A percentile compares a stretch with the other conserved stretches of the same genome.
These are phyloP conservation scores for Ischnura elegans DNA, from an alignment of 2,888 invertebrate genomes.

Conservation along the genomic window DNA sequence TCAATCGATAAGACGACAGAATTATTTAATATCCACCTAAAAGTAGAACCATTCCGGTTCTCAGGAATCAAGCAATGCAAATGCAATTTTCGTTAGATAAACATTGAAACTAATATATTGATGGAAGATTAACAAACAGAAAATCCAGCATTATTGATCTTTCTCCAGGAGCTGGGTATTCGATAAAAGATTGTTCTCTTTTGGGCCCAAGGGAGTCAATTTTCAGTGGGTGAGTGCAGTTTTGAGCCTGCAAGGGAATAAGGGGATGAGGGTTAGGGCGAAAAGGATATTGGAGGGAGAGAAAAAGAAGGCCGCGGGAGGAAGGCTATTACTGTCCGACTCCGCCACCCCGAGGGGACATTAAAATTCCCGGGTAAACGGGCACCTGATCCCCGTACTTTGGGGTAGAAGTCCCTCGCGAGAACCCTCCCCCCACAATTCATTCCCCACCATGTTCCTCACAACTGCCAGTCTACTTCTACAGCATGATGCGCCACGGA, in stretches of 20 bases:
- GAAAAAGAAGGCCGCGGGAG: too few species aligned
- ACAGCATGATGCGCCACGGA: neutral
- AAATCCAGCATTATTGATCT: too few species aligned
- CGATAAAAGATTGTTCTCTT: neutral
- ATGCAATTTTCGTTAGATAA: too few species aligned
- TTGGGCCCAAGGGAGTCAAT: neutral
- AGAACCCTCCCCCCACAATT: neutral
- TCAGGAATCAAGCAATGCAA: too few species aligned
- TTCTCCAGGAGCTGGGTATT: neutral
- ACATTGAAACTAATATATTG: too few species aligned
- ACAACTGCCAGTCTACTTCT: neutral
- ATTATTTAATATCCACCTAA: too few species aligned
- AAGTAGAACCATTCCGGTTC: too few species aligned
- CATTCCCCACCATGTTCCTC: neutral
- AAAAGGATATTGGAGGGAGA: neutral
- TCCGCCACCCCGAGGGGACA: neutral
- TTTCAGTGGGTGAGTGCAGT: neutral
- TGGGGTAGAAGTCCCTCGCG: neutral
- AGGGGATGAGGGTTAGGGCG: neutral
- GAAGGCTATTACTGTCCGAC: slow-evolving; percentile 26
- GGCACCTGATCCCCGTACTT: slow-evolving; percentile 44
- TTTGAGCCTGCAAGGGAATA: neutral
- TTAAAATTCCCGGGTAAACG: slow-evolving; percentile 39
- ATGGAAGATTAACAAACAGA: too few species aligned
- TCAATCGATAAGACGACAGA: too few species aligned